Conservation (phyloP, 2,888 invertebrate genomes). For the Argyresthia albistria region DNA sequence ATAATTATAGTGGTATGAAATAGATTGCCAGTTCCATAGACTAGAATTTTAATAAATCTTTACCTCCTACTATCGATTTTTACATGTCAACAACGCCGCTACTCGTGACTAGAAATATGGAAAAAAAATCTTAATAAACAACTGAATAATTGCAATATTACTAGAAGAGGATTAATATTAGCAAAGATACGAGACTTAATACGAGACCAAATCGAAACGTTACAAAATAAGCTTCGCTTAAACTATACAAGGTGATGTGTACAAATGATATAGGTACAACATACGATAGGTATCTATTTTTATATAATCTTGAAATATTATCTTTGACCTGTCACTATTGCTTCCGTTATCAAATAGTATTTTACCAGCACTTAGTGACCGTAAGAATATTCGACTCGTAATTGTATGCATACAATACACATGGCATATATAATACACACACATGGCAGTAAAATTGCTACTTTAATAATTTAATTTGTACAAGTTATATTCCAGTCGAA, state of each 20-base stretch:
- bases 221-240: constrained; percentile 27
- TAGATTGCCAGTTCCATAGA: no score
- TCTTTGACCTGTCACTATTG: constrained; percentile 4
- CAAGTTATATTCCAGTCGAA: neutral
- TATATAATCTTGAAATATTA: neutral
- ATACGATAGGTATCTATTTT: neutral
- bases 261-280: neutral
- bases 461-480: neutral
- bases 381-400: no score
- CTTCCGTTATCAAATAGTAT: constrained; percentile 2
- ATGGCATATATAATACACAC: neutral
- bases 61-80: constrained; percentile 21
- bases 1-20: no score
- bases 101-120: constrained; percentile 64
- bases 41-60: neutral
- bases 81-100: constrained; percentile 37
- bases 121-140: constrained; percentile 33
- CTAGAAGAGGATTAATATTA: constrained; percentile 29
- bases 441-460: neutral
- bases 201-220: constrained; percentile 28
- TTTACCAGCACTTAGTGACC: no score
- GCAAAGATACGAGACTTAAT: constrained; percentile 13
- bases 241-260: constrained; percentile 19
- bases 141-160: constrained; percentile 1
- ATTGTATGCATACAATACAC: neutral